These are phyloP conservation scores for Dolichotis patagonum DNA, from an alignment of 2,113 vertebrate genomes.

Conservation along the genomic window DNA sequence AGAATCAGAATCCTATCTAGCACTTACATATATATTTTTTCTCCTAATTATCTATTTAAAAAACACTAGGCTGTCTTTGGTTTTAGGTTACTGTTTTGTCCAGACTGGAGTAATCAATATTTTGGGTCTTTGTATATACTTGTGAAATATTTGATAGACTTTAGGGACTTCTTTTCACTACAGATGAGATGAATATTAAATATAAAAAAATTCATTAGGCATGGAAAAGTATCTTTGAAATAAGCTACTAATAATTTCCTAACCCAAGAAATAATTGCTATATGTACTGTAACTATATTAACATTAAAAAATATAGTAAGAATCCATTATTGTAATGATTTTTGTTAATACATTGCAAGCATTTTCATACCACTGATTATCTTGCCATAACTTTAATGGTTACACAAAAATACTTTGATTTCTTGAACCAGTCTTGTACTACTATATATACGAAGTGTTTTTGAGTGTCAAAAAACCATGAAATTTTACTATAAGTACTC, in stretches of 20 bases:
- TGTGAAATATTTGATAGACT: background rate
- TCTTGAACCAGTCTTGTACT: background rate
- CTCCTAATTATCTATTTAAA: background rate
- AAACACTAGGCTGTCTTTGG: background rate
- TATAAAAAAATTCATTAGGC: slow-evolving; percentile 17
- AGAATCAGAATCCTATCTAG: background rate
- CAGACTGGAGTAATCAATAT: background rate
- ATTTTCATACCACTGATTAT: background rate
- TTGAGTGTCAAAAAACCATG: background rate
- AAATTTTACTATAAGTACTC: background rate
- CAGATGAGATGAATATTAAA: background rate
- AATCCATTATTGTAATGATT: background rate
- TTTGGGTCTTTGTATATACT: background rate
- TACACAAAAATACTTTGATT: background rate
- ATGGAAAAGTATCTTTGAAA: background rate
- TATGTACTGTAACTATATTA: background rate
- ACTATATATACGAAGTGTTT: background rate
- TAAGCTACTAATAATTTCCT: background rate
- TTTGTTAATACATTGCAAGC: background rate
- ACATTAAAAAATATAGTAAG: background rate
- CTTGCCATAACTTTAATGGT: background rate
- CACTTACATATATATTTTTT: background rate
- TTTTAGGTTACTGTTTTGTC: background rate
- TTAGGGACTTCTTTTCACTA: background rate
- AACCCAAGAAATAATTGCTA: background rate